Evolutionary conservation across 2,797 vertebrate genomes (phyloP), one percentile per base, ranked within the genome.

Genomic region (Anniella stebbinsi): DNA sequence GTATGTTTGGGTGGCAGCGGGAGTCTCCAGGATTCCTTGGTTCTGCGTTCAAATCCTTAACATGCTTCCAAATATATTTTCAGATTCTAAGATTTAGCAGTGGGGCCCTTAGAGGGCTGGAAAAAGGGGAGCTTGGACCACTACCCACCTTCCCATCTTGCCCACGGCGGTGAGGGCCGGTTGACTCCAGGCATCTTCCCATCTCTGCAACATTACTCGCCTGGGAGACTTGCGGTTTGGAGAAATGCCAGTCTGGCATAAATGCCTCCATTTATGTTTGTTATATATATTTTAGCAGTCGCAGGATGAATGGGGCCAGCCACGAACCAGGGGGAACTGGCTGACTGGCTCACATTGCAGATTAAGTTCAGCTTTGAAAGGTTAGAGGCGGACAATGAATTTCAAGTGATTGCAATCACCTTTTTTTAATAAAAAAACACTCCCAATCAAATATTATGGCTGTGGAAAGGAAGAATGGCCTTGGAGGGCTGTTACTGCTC

Each of bases 371-470:
- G 94, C 93, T 94, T 86, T 93, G 94, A 95, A 96, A 97, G 95
- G 94, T 95, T 96, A 92, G 95, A 94, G 95, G 95, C 80, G 86
- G 93, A 85, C 88, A 91, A 95, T 93, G 96, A 96, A 97, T 96
- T 95, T 93, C 93, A 95, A 96, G 94, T 91, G 96, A 96, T 97
- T 96, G 92, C 94, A 93, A 93, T 96, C 96, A 96, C 94, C 95
- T 96, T 95, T 96, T 92, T n/a, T n/a, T n/a, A n/a, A n/a, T n/a
- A n/a, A 95, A 93, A 95, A 96, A 97, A 97, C 95, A 94, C 94
- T 92, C 93, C 92, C 88, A 93, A 96, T 96, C 95, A 96, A 94
- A 96, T 94, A 95, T 94, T 96, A 96, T 95, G 84, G 76, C 70
- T 45, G 92, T 2, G 82, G 69, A 36, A 94, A 93, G 87, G 92